Conservation (phyloP, 2,888 invertebrate species). For the Cantharis rustica region DNA sequence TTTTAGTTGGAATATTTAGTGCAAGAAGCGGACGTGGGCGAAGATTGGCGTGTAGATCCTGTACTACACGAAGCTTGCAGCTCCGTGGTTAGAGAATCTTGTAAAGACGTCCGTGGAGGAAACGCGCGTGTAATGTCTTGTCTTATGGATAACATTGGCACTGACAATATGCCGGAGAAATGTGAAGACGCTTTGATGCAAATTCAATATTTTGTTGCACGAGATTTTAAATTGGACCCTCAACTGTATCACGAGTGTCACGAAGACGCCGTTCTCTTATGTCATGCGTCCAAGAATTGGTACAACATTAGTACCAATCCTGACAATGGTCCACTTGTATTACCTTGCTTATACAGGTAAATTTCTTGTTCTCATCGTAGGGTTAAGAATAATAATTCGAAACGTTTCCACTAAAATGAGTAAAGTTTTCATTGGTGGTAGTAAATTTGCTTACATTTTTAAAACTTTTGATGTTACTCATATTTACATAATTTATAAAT, state of each 20-base stretch:
- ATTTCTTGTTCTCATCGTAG: no score
- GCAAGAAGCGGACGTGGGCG: slow-evolving; percentile 88
- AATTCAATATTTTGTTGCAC: slow-evolving; percentile 95
- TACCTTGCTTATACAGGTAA: slow-evolving; percentile 86
- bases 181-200: slow-evolving; percentile 93
- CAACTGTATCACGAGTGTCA: slow-evolving; percentile 87
- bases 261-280: slow-evolving; percentile 81
- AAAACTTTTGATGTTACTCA: no score
- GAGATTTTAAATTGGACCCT: slow-evolving; percentile 93
- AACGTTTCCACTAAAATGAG: no score
- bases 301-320: slow-evolving; percentile 69
- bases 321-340: slow-evolving; percentile 79
- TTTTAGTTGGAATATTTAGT: slow-evolving; percentile 76
- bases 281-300: slow-evolving; percentile 81
- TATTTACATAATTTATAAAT: no score
- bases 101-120: slow-evolving; percentile 73
- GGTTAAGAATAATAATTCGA: no score
- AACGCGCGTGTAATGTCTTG: slow-evolving; percentile 89
- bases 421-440: no score
- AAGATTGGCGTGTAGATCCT: slow-evolving; percentile 95
- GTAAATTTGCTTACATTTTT: no score
- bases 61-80: slow-evolving; percentile 85
- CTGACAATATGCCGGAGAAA: slow-evolving; percentile 80
- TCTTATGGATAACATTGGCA: slow-evolving; percentile 89
- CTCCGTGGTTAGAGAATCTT: slow-evolving; percentile 79